Percentiles rank a stretch among this genome's conserved stretches.
Evolutionary conservation across 1,140 invertebrate genomes (phyloP).

Genomic region (Drosophila funebris): DNA sequence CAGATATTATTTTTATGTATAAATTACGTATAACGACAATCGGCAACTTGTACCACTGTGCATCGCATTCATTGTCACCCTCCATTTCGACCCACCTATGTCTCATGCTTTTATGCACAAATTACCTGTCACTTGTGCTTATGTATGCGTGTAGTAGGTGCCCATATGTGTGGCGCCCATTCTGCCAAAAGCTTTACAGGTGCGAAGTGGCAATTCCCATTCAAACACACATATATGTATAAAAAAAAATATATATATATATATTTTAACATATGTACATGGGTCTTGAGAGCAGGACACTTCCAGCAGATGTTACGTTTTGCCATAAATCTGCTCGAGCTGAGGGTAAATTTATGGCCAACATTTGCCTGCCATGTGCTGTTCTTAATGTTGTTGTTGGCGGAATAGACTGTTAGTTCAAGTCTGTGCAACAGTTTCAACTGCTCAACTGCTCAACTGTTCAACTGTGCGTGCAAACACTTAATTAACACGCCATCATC

Average conservation of each 20-base stretch:
- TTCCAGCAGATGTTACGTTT: slow-evolving; percentile 39
- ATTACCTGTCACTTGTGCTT: slow-evolving; percentile 79
- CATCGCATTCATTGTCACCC: too few species aligned
- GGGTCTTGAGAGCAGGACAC: slow-evolving; percentile 15
- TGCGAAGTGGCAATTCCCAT: slow-evolving; percentile 27
- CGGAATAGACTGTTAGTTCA: not conserved
- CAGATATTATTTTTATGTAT: too few species aligned
- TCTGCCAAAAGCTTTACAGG: slow-evolving; percentile 15
- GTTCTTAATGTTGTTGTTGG: not conserved
- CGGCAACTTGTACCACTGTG: too few species aligned
- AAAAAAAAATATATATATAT: not conserved
- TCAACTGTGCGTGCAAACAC: slow-evolving; percentile 70
- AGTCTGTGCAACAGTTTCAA: slow-evolving; percentile 13
- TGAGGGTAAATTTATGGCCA: slow-evolving; percentile 48
- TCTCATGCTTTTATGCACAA: slow-evolving; percentile 68
- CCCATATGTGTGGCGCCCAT: slow-evolving; percentile 5
- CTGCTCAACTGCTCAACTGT: slow-evolving; percentile 19
- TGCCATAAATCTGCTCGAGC: slow-evolving; percentile 54
- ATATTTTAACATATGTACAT: not conserved
- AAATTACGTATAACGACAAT: too few species aligned
- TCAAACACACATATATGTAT: slow-evolving; percentile 16
- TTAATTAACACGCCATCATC: slow-evolving; percentile 74
- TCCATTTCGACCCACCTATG: not conserved
- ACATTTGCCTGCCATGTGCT: slow-evolving; percentile 32
- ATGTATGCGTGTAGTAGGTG: slow-evolving; percentile 53